phyloP scores from a whole-genome alignment of 30 jellyfish, hydroid and myxozoan genomes.

The Aurelia sp. region DNA sequence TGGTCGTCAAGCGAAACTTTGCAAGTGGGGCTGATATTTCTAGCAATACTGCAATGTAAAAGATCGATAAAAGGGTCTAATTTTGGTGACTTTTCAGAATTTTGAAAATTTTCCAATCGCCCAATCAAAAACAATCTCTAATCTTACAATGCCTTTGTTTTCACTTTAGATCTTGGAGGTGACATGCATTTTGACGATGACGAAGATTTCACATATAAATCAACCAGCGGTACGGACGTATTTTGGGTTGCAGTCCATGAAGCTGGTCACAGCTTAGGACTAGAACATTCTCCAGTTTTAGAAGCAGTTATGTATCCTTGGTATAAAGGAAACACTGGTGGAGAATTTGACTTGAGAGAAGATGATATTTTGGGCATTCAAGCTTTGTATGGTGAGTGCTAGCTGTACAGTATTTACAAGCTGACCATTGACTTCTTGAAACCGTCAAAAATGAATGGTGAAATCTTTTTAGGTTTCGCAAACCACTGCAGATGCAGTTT shows the following conservation, averaged over 20 bases:
- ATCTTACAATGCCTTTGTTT: background rate
- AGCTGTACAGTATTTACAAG: background rate
- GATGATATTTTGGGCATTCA: constrained; percentile 83
- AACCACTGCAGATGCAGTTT: too few species aligned
- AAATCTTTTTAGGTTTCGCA: too few species aligned
- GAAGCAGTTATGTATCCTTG: constrained; percentile 92
- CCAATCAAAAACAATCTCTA: background rate
- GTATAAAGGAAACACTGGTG: constrained; percentile 63
- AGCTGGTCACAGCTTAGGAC: constrained; percentile 89
- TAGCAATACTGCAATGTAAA: too few species aligned
- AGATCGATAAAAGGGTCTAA: too few species aligned
- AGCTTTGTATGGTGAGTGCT: constrained; percentile 61
- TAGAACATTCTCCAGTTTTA: constrained; percentile 75
- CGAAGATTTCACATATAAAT: constrained; percentile 63
- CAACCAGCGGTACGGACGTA: constrained; percentile 48
- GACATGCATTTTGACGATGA: constrained; percentile 90
- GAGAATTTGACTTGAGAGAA: constrained; percentile 57
- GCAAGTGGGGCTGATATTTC: too few species aligned
- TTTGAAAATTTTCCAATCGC: background rate
- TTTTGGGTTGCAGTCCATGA: constrained; percentile 92
- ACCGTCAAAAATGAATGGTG: background rate
- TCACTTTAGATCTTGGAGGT: constrained; percentile 47
- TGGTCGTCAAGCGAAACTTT: too few species aligned
- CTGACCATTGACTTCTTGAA: background rate
- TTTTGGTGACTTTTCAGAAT: background rate